phyloP scores from a whole-genome alignment of 2,113 vertebrate genomes.

The Pseudolaguvia tuberculata region DNA sequence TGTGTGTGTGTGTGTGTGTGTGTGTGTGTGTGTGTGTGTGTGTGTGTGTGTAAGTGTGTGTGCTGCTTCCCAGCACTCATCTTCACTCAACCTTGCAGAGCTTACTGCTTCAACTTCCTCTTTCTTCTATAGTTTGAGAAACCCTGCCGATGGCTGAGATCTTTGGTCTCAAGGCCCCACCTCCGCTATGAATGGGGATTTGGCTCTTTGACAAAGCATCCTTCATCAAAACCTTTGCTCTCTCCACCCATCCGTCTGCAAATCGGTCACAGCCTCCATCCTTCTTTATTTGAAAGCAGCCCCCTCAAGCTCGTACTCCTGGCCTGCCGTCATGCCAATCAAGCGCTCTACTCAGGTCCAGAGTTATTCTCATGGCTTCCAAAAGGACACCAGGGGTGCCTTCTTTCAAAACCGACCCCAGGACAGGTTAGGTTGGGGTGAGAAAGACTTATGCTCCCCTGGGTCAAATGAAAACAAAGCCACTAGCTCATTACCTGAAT shows the following conservation, averaged over 20 bases:
- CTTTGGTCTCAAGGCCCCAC: conserved; percentile 60
- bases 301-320: neutral
- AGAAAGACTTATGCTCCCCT: conserved; percentile 6
- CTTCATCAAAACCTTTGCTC: conserved; percentile 51
- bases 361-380: conserved; percentile 61
- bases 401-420: conserved; percentile 57
- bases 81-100: conserved; percentile 74
- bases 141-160: conserved; percentile 56
- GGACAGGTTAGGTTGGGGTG: conserved; percentile 32
- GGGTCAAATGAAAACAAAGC: conserved; percentile 10
- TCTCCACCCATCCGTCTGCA: conserved; percentile 37
- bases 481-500: conserved; percentile 39
- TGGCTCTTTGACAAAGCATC: conserved; percentile 42
- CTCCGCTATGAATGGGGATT: conserved; percentile 45
- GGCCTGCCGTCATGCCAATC: conserved; percentile 58
- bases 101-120: conserved; percentile 77
- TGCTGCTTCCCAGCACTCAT: conserved; percentile 68
- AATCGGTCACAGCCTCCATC: conserved; percentile 28
- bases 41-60: conserved; percentile 28
- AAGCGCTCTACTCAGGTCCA: conserved; percentile 63
- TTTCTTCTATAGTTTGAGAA: conserved; percentile 60
- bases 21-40: conserved; percentile 23
- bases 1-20: conserved; percentile 39
- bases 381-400: conserved; percentile 57
- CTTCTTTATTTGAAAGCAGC: conserved; percentile 34